Evolutionary conservation across 2,888 invertebrate species (phyloP).

Genomic region (Hecatera dysodea): DNA sequence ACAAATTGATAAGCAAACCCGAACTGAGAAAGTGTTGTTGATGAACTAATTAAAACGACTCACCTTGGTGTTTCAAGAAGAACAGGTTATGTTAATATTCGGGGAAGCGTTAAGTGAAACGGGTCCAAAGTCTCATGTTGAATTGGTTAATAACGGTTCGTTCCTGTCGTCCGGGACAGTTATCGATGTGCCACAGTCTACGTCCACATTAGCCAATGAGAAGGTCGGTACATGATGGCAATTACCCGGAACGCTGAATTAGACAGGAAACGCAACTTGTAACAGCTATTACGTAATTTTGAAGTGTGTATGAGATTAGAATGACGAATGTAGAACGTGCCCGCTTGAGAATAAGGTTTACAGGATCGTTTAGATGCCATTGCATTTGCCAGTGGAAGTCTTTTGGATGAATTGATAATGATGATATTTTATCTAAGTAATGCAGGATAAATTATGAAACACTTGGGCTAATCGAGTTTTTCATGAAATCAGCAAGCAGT

Average conservation of each 20-base stretch:
- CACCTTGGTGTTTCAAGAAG: not conserved
- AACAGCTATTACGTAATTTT: slow-evolving; percentile 60
- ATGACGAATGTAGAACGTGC: slow-evolving; percentile 44
- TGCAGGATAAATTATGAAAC: too few relatives aligned
- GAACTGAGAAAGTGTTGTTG: not conserved
- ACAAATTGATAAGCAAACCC: not conserved
- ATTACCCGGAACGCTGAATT: slow-evolving; percentile 83
- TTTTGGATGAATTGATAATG: too few relatives aligned
- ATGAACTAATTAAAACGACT: not conserved
- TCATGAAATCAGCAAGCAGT: too few relatives aligned
- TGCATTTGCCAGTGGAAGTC: too few relatives aligned
- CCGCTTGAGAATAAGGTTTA: slow-evolving; percentile 12
- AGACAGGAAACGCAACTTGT: slow-evolving; percentile 76
- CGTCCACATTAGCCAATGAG: slow-evolving; percentile 82
- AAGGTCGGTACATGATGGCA: slow-evolving; percentile 77
- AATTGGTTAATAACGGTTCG: slow-evolving; percentile 87
- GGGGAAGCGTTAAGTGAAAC: slow-evolving; percentile 64
- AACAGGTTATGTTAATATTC: slow-evolving; percentile 39
- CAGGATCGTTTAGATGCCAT: slow-evolving; percentile 8
- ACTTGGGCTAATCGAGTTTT: too few relatives aligned
- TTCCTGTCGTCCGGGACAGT: slow-evolving; percentile 80
- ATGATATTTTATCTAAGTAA: too few relatives aligned
- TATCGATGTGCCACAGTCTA: slow-evolving; percentile 81
- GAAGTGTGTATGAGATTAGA: slow-evolving; percentile 44
- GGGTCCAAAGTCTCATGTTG: slow-evolving; percentile 81